A percentile compares a stretch with the other conserved stretches of the same genome.
Conservation (phyloP, 2,888 invertebrate species). For the Phengaris alcon region DNA sequence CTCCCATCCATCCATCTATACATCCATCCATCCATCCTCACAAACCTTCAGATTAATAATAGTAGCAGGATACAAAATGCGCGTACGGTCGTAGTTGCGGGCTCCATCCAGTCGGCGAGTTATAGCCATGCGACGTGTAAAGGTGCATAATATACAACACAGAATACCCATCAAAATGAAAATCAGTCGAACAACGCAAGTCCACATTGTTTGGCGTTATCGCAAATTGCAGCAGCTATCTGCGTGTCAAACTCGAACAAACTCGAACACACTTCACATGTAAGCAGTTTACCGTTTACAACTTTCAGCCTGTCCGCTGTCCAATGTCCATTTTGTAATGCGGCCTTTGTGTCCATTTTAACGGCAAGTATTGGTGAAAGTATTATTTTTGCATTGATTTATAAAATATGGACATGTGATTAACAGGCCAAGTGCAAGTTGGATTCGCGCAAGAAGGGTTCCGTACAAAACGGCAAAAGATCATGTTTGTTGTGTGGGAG, state of each 20-base stretch:
- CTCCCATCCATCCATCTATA: too few species aligned
- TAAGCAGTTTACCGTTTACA: conserved; percentile 26
- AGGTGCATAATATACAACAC: not conserved
- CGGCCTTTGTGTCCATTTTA: not conserved
- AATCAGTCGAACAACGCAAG: not conserved
- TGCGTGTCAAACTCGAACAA: conserved; percentile 31
- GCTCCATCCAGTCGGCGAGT: too few species aligned
- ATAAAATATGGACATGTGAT: too few species aligned
- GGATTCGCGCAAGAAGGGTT: too few species aligned
- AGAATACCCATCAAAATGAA: not conserved
- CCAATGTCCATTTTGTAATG: conserved; percentile 15
- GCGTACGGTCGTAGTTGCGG: too few species aligned
- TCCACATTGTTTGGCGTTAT: conserved; percentile 32
- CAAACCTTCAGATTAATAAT: too few species aligned
- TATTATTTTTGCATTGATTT: not conserved
- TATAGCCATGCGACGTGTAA: too few species aligned
- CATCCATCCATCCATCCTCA: too few species aligned
- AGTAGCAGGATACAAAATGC: too few species aligned
- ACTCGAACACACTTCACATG: conserved; percentile 25
- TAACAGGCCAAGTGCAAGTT: not conserved
- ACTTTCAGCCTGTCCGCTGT: conserved; percentile 22
- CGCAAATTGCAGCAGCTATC: conserved; percentile 34
- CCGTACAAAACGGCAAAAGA: too few species aligned
- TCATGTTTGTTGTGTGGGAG: too few species aligned
- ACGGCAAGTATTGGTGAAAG: not conserved